Evolutionary conservation across 1,140 invertebrate species (phyloP), one percentile per base, ranked within the genome.

Genomic region (Babylonia areolata): DNA sequence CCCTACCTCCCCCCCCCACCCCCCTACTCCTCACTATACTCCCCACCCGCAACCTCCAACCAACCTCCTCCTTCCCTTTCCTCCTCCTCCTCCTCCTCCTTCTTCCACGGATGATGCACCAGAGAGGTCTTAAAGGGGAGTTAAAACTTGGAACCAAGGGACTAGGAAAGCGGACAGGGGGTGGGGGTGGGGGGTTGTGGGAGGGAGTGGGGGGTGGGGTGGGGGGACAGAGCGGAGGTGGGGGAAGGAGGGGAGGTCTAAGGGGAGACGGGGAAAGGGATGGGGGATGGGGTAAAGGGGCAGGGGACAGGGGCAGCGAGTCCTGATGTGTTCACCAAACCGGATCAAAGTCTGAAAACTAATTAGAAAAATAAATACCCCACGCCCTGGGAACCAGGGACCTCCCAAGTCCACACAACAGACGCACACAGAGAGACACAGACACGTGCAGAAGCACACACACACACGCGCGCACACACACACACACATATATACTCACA

Each of bases 351-450:
- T 84, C 64, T 39, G 17, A 84, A 75, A 84, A 84, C 69, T 84
- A 84, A 84, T 84, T 84, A 84, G 33, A 84, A 84, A 84, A 84
- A 84, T 73, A 84, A 84, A 84, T 84, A 84, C 82, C 69, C 40
- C 11, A 23, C 1, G 1, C 58, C 23, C 5, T 5, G 58, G 28
- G 58, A 0, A 64, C 15, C 58, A 64, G 58, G 28, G 28, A 64
- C 5, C 20, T 17, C 46, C 46, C 46, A 5, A 23, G 9, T 64
- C 58, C 58, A 12, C 20, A 12, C 28, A 0, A 5, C 58, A 12
- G 5, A 12, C 58, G 2, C 58, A 9, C 46, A 9, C 46, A n/a
- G n/a, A n/a, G 5, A 46, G 15, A 5, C 42, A 46, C 42, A 5
- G 15, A 6, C 42, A 5, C 42, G 5, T 64, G 28, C 28, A 64